phyloP scores from a whole-genome alignment of 2,888 invertebrate genomes.

The Lochmaea capreae region DNA sequence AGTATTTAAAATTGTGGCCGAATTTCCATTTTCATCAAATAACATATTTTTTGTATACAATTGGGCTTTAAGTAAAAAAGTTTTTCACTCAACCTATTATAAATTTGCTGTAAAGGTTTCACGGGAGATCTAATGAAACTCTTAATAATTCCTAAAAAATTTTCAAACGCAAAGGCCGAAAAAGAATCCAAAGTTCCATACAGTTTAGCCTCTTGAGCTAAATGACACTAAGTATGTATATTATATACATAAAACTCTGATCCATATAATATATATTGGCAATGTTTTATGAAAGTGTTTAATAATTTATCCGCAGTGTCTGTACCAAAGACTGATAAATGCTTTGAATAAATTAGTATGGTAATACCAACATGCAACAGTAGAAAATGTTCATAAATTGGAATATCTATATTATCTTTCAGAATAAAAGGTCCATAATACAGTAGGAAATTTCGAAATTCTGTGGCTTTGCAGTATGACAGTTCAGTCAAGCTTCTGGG shows the following conservation, averaged over 20 bases:
- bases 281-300: background rate
- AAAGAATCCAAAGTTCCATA: constrained; percentile 2
- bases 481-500: constrained; percentile 17
- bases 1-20: too few species aligned
- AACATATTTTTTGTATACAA: background rate
- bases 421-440: constrained; percentile 13
- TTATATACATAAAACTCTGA: too few species aligned
- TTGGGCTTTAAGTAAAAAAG: background rate
- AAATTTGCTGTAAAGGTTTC: too few species aligned
- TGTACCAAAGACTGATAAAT: constrained; percentile 9
- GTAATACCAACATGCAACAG: constrained; percentile 2
- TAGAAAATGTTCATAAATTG: constrained; percentile 13
- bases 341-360: background rate
- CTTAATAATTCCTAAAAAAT: background rate
- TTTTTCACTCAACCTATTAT: background rate
- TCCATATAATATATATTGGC: too few species aligned
- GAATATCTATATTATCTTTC: constrained; percentile 2
- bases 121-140: too few species aligned
- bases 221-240: too few species aligned
- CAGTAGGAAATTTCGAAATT: constrained; percentile 11
- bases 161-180: background rate
- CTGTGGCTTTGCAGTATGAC: constrained; percentile 13
- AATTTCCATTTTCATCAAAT: background rate
- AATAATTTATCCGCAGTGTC: constrained; percentile 1
- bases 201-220: constrained; percentile 8